Base-by-base conservation (phyloP, 1,140 invertebrate species). In the Listronotus bonariensis region DNA sequence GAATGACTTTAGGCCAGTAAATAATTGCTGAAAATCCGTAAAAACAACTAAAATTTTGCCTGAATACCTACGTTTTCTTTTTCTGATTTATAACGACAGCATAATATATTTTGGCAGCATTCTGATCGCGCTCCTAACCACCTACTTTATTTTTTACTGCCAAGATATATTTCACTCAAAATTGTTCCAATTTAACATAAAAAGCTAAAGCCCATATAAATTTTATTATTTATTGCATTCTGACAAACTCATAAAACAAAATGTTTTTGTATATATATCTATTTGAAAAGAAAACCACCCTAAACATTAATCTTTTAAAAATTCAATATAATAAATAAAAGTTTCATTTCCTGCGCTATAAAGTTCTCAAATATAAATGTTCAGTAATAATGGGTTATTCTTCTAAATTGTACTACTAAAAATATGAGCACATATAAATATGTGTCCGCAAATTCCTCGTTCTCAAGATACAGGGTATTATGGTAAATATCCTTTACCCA, bases 241-340 rank as follows among this genome's bases (percentile, higher is more conserved):
- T 45, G 42, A 45, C 42, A 45, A 45, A 45, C 42, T 5, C 42
- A 45, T 45, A 45, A 45, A 45, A 45, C 42, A 45, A 45, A 45
- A 45, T 18, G 14, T 18, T 15, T 45, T 45, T 45, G n/a, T n/a
- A n/a, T 17, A 12, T 15, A 18, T 45, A 45, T 45, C 42, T 8
- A 45, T 15, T 45, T n/a, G 42, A 18, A 5, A 15, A 17, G 42
- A 45, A 18, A 45, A 45, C 14, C 42, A 18, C 34, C 17, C 42
- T 17, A 45, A 45, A 18, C 42, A 45, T 45, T 45, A 45, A 45
- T 45, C 42, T 45, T 45, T 45, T 45, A 36, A 36, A 36, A 36
- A 36, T 36, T 36, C 34, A 36, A 36, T 36, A 36, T 36, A 36
- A 10, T 36, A 18, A 45, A 45, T 45, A 45, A 14, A 17, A 1